Conservation (phyloP, 2,888 invertebrate species). For the Chloroclysta siterata region DNA sequence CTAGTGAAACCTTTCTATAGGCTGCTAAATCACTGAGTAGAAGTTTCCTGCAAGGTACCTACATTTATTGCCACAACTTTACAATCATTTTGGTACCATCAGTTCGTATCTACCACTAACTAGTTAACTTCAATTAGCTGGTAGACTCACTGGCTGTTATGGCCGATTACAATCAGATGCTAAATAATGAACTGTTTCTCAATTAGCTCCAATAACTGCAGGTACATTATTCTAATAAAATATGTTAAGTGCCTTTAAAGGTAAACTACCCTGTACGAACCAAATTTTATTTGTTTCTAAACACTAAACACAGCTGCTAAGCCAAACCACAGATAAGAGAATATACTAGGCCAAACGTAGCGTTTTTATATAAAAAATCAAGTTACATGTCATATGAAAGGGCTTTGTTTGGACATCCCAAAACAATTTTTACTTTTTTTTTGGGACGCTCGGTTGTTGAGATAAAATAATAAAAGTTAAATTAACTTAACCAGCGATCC, state of each 20-base stretch:
- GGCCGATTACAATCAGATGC: conserved; percentile 2
- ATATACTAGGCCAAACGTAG: no score
- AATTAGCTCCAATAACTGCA: conserved; percentile 4
- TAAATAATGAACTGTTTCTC: conserved; percentile 8
- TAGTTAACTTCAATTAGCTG: conserved; percentile 15
- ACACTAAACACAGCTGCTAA: no score
- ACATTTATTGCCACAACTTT: not conserved
- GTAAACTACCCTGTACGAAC: not conserved
- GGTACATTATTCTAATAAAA: not conserved
- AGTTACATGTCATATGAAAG: no score
- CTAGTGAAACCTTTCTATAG: no score
- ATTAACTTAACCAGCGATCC: no score
- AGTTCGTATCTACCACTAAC: not conserved
- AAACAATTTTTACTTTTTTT: no score
- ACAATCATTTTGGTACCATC: not conserved
- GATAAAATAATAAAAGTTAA: no score
- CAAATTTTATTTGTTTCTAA: no score
- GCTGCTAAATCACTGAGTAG: not conserved
- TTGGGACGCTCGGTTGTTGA: no score
- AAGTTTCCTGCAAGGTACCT: not conserved
- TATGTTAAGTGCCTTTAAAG: not conserved
- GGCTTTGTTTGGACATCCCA: no score
- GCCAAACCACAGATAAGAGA: no score
- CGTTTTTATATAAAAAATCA: no score
- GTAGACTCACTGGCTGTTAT: conserved; percentile 11